A percentile compares a stretch with the other conserved stretches of the same genome.
Conservation (phyloP, 1,140 invertebrate species). For the Nomia melanderi region DNA sequence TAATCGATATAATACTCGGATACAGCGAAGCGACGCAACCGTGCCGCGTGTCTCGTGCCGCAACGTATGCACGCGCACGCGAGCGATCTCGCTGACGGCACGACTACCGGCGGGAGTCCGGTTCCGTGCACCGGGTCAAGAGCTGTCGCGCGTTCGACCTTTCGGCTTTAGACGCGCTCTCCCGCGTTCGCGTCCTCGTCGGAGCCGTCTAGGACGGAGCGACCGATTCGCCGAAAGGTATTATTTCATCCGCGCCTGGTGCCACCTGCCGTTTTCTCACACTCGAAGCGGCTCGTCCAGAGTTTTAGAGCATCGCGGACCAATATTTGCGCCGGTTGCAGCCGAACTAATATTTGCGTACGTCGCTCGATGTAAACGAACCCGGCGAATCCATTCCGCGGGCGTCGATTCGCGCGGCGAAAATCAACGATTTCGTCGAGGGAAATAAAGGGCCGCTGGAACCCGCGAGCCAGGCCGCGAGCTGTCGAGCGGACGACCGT, state of each 20-base stretch:
- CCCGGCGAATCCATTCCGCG: not conserved
- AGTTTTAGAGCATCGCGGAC: slow-evolving; percentile 7
- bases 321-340: slow-evolving; percentile 14
- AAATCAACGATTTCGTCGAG: not conserved
- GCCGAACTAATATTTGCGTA: slow-evolving; percentile 18
- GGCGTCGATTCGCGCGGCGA: not conserved
- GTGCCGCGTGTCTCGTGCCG: slow-evolving; percentile 42
- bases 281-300: slow-evolving; percentile 1
- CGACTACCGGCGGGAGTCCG: not conserved
- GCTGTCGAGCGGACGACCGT: too few relatives aligned
- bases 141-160: not conserved
- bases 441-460: too few relatives aligned
- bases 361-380: slow-evolving; percentile 14
- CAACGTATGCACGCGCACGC: slow-evolving; percentile 39
- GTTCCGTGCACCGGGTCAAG: too few relatives aligned
- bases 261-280: slow-evolving; percentile 27
- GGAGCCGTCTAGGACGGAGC: not conserved
- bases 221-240: not conserved
- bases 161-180: too few relatives aligned
- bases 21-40: slow-evolving; percentile 70
- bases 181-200: not conserved
- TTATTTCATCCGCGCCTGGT: slow-evolving; percentile 16
- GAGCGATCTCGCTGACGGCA: not conserved
- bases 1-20: slow-evolving; percentile 81
- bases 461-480: too few relatives aligned